phyloP scores from a whole-genome alignment of 2,797 vertebrate genomes.

The Cryptoprocta ferox region DNA sequence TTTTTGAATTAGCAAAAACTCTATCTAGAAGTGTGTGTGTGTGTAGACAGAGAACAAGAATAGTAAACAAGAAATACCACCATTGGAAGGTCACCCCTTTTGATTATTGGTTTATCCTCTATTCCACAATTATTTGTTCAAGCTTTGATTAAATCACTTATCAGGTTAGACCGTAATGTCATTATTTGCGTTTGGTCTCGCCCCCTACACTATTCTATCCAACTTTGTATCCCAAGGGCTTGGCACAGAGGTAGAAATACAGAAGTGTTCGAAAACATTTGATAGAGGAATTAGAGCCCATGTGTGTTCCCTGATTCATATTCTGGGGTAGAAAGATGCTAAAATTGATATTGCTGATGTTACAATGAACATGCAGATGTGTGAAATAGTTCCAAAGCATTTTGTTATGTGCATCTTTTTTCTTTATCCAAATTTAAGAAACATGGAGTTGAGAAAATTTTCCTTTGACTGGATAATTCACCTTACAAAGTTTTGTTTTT shows the following conservation, averaged over 20 bases:
- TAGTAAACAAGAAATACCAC: neutral
- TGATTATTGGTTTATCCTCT: neutral
- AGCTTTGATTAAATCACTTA: neutral
- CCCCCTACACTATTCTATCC: neutral
- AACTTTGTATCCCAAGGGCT: neutral
- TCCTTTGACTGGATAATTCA: neutral
- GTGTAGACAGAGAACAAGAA: neutral
- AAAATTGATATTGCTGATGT: neutral
- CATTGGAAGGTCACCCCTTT: rapidly evolving
- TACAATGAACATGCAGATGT: neutral
- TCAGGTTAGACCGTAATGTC: neutral
- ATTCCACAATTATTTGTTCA: neutral
- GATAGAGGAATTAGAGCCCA: neutral
- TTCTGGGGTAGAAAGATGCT: neutral
- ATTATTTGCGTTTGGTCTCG: neutral
- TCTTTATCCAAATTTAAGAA: neutral
- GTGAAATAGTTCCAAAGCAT: neutral
- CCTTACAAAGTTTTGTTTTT: neutral
- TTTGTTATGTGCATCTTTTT: neutral
- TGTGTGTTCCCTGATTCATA: neutral
- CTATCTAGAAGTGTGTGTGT: neutral
- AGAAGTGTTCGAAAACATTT: neutral
- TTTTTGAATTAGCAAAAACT: neutral
- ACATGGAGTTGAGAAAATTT: neutral
- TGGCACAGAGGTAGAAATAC: neutral